These are phyloP conservation scores for Nautilus pompilius DNA, from an alignment of 1,140 invertebrate species.

Conservation along the genomic window DNA sequence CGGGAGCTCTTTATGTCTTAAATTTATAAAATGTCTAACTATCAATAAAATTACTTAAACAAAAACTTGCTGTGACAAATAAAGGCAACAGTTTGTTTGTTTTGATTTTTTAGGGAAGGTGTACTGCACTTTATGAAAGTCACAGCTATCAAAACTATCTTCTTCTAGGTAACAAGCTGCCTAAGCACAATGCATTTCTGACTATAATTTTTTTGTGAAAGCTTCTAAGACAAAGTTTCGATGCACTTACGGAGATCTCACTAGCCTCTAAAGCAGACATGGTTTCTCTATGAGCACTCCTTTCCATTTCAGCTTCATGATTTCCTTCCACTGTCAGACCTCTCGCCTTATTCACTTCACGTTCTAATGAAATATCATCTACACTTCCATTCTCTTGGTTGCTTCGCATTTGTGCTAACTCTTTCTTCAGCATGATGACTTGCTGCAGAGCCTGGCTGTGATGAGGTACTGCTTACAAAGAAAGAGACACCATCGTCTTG, in stretches of 20 bases:
- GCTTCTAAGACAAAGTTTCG: not conserved
- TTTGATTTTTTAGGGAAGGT: too few relatives aligned
- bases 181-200: not conserved
- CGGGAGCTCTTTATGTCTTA: too few relatives aligned
- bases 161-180: not conserved
- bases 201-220: not conserved
- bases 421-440: conserved; percentile 51
- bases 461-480: conserved; percentile 37
- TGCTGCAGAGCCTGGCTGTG: conserved; percentile 52
- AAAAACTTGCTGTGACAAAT: not conserved
- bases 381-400: conserved; percentile 45
- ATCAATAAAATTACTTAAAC: not conserved
- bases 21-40: too few relatives aligned
- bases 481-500: too few relatives aligned
- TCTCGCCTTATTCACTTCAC: conserved; percentile 32
- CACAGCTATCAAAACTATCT: not conserved
- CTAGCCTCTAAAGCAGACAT: conserved; percentile 49
- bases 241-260: conserved; percentile 48
- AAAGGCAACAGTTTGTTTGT: not conserved
- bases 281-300: conserved; percentile 51
- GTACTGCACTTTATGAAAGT: not conserved
- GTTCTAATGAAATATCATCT: conserved; percentile 31
- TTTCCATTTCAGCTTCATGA: conserved; percentile 48
- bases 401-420: conserved; percentile 51
- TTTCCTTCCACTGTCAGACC: conserved; percentile 30